Base-by-base conservation (phyloP, 2,888 invertebrate species). In the Lottia gigantea region DNA sequence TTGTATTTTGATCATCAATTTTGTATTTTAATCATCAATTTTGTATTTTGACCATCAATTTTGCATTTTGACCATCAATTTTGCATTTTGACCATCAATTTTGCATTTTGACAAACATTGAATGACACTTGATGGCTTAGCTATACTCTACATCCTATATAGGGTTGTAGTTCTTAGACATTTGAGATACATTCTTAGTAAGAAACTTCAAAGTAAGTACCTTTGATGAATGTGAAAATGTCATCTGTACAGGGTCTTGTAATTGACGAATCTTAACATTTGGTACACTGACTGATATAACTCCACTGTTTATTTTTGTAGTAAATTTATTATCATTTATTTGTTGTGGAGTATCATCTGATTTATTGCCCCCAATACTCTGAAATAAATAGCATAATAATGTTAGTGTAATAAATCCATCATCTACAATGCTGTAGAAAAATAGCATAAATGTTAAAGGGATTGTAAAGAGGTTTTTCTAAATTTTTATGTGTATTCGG, bases 211-310 rank as follows among this genome's bases (percentile, higher is more conserved):
- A n/a, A n/a, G n/a, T 40, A 40, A 40, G 40, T 40, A 75, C 75
- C 71, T 69, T 63, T 40, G 19, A 46, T 0, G 73, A 64, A 69
- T 80, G 80, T 15, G 74, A 70, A 40, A 82, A 78, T 14, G 70
- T 71, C 26, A 80, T 73, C 40, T 70, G 19, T 12, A 82, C 76
- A 16, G 79, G 79, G 2, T 66, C 70, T 0, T 67, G 16, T 15
- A 82, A 68, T 25, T 76, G 63, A 6, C 62, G 68, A 19, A 82
- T 67, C 2, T 23, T 25, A 7, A 74, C 71, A 4, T 73, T 70
- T 3, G 80, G 78, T 26, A 82, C 71, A 11, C 69, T 74, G 8
- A 80, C 78, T 16, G 78, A 70, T 14, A 82, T 67, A 16, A 82
- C 77, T 31, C 75, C 49, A 63, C 79, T 80, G 69, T 80, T 80